These are phyloP conservation scores for Sinocyclocheilus grahami DNA, from an alignment of 2,113 vertebrate genomes.

Conservation along the genomic window DNA sequence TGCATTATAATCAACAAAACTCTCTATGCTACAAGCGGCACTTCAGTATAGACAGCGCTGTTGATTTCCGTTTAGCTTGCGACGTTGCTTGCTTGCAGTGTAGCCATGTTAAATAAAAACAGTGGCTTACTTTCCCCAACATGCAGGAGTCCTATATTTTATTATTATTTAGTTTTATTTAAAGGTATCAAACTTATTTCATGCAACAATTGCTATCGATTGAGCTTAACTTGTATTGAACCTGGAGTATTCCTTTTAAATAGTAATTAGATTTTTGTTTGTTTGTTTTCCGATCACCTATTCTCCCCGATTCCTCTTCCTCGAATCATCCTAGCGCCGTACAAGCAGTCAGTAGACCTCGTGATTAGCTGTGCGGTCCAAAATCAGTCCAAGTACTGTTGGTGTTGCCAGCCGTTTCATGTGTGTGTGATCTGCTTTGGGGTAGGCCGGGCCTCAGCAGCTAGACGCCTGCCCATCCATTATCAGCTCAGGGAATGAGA, in stretches of 20 bases:
- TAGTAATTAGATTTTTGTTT: slow-evolving; percentile 8
- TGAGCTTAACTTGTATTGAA: neutral
- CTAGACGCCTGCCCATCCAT: slow-evolving; percentile 45
- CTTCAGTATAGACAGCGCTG: neutral
- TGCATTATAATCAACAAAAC: neutral
- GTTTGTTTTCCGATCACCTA: slow-evolving; percentile 34
- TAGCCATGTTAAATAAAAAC: neutral
- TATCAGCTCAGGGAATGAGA: slow-evolving; percentile 68
- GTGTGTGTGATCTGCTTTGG: slow-evolving; percentile 71
- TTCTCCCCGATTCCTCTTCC: slow-evolving; percentile 56
- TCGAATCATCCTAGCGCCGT: slow-evolving; percentile 66
- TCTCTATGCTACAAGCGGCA: neutral
- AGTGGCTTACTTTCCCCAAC: neutral
- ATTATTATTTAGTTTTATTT: slow-evolving; percentile 7
- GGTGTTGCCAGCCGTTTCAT: slow-evolving; percentile 88
- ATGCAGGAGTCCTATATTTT: neutral
- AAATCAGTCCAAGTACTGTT: slow-evolving; percentile 90
- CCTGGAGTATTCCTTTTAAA: neutral
- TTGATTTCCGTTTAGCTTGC: neutral
- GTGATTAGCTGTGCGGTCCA: slow-evolving; percentile 59
- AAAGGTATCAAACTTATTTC: neutral
- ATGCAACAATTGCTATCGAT: slow-evolving; percentile 6
- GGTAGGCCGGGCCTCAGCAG: slow-evolving; percentile 55
- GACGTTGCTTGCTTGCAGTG: slow-evolving; percentile 2
- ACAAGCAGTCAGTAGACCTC: slow-evolving; percentile 60